phyloP scores from a whole-genome alignment of 2,888 invertebrate genomes.

The Xanthia togata region DNA sequence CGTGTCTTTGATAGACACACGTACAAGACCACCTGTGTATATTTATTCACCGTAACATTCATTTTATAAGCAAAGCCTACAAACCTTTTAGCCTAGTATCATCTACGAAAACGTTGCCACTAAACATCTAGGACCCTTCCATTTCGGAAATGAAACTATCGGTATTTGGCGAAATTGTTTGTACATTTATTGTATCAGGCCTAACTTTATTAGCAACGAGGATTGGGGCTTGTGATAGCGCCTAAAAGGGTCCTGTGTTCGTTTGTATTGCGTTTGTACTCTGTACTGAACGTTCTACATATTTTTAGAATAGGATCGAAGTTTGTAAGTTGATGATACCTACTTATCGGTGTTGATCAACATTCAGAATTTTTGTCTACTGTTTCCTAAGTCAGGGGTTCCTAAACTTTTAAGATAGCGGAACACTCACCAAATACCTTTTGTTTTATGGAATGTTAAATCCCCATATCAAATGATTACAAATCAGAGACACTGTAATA shows the following conservation, averaged over 20 bases:
- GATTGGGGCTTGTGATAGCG: constrained; percentile 31
- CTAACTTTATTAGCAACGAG: constrained; percentile 41
- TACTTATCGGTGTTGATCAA: too few species aligned
- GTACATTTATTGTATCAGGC: constrained; percentile 40
- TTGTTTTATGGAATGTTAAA: too few species aligned
- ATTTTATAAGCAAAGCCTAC: neutral
- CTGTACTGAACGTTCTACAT: too few species aligned
- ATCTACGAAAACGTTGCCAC: neutral
- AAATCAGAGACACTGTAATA: too few species aligned
- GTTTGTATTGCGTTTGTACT: neutral
- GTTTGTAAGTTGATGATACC: too few species aligned
- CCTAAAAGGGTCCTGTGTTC: constrained; percentile 19
- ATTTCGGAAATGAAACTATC: constrained; percentile 59
- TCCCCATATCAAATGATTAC: too few species aligned
- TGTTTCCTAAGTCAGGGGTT: too few species aligned
- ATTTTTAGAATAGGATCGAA: too few species aligned
- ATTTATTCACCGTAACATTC: neutral
- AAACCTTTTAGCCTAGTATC: neutral
- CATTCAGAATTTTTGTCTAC: too few species aligned
- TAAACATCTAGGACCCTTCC: constrained; percentile 13
- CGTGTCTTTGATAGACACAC: too few species aligned
- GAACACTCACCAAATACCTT: too few species aligned
- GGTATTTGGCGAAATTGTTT: constrained; percentile 41
- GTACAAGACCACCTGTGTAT: neutral
- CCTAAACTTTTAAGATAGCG: too few species aligned